Evolutionary conservation across 2,113 vertebrate species (phyloP), one percentile per base, ranked within the genome.

Genomic region (Pachyramphus minor): DNA sequence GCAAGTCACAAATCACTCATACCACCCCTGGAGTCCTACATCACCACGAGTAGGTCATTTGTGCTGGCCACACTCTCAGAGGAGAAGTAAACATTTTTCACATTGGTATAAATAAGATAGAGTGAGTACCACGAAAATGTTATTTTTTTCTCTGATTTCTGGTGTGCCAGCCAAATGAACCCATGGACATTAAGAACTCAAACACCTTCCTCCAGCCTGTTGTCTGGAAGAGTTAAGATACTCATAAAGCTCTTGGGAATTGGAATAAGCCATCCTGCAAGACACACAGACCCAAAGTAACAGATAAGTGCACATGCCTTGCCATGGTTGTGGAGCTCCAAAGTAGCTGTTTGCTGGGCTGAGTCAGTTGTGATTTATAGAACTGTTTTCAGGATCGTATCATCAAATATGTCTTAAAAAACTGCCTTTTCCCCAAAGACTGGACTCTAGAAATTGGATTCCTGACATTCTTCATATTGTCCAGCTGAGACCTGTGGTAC

Each of bases 401-500:
- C 68, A 45, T 52, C 5, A 31, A 24, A 18, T 64, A 81, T 84
- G 49, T 84, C 69, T 66, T 78, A 68, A 90, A 88, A 88, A 87
- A 22, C 44, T n/a, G n/a, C 50, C 31, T 88, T 74, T 59, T 68
- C 75, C 62, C 79, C 58, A 31, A 93, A 91, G 87, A 47, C 17
- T 28, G 58, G 78, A 59, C 82, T 79, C 50, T 45, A 92, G 88
- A 92, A 95, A 77, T 55, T 23, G 92, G 71, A 95, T 96, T 97
- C 91, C 71, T 96, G 66, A 35, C 93, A 96, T 97, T 96, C 89
- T 47, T 86, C 9, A 0, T 95, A 22, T 84, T 87, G 93, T 94
- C 94, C 95, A 90, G 84, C 72, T 89, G 89, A 93, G 94, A 63
- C 16, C 62, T 69, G 72, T 77, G 93, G 83, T 92, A 86, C 90